Percentiles rank a stretch among this genome's conserved stretches.
Evolutionary conservation across 2,888 invertebrate species (phyloP).

Genomic region (Watsonalla binaria): DNA sequence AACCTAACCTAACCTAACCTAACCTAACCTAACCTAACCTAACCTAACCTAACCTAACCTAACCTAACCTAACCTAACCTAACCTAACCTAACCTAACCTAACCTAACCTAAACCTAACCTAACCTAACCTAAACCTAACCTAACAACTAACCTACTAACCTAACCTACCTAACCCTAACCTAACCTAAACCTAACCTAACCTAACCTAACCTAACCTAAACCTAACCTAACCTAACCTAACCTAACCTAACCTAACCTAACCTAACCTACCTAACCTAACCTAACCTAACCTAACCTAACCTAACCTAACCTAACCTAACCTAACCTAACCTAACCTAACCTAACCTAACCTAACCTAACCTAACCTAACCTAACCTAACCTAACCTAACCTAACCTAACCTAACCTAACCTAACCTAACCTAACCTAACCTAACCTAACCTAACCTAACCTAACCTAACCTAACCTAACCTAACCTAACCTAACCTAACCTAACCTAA

Average conservation of each 20-base stretch:
- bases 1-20: neutral
- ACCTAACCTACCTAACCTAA: conserved; percentile 9
- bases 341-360: conserved; percentile 3
- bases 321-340: conserved; percentile 4
- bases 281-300: conserved; percentile 10
- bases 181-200: conserved; percentile 12
- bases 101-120: conserved; percentile 5
- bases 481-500: conserved; percentile 2
- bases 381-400: conserved; percentile 4
- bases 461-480: conserved; percentile 2
- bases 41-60: neutral
- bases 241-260: conserved; percentile 11
- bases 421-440: conserved; percentile 2
- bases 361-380: conserved; percentile 2
- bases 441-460: conserved; percentile 2
- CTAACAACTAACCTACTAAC: conserved; percentile 8
- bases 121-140: conserved; percentile 7
- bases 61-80: neutral
- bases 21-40: neutral
- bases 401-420: conserved; percentile 5
- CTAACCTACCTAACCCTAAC: conserved; percentile 4
- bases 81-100: conserved; percentile 4
- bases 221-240: conserved; percentile 16
- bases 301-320: conserved; percentile 1
- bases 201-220: conserved; percentile 16